These are phyloP conservation scores for Falcaria lacertinaria DNA, from an alignment of 2,888 invertebrate species.

Conservation along the genomic window DNA sequence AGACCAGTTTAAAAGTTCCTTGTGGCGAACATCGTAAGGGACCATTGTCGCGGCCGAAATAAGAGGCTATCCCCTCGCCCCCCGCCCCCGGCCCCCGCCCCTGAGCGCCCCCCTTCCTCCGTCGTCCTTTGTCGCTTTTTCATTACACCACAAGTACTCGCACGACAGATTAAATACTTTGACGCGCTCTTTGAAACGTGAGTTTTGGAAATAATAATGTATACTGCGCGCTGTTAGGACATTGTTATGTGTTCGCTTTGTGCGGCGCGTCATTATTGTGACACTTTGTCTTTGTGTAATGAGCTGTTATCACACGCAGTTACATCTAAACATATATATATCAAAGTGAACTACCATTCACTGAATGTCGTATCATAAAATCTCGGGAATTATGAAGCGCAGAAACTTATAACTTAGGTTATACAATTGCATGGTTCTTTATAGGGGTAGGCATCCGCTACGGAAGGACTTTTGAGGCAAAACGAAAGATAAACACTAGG, in stretches of 20 bases:
- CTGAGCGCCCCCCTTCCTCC: neutral
- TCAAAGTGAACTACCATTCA: too few relatives aligned
- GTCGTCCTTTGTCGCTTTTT: conserved; percentile 30
- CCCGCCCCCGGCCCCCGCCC: neutral
- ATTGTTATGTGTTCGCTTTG: conserved; percentile 5
- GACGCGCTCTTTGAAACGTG: conserved; percentile 16
- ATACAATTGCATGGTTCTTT: too few relatives aligned
- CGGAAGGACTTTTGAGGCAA: too few relatives aligned
- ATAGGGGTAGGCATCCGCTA: too few relatives aligned
- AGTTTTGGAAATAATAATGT: conserved; percentile 5
- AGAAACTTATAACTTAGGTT: too few relatives aligned
- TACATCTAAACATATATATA: neutral
- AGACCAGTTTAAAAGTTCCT: conserved; percentile 18
- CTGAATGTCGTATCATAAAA: too few relatives aligned
- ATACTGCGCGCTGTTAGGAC: neutral
- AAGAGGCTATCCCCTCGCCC: conserved; percentile 5
- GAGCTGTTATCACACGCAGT: neutral
- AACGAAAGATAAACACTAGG: too few relatives aligned
- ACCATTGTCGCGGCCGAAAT: conserved; percentile 20
- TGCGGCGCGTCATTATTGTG: neutral
- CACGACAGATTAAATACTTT: conserved; percentile 35
- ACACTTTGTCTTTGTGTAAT: neutral
- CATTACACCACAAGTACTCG: conserved; percentile 28
- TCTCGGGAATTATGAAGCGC: too few relatives aligned
- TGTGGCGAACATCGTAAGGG: conserved; percentile 18